Evolutionary conservation across 2,888 invertebrate species (phyloP), one percentile per base, ranked within the genome.

Genomic region (Leptura quadrifasciata): DNA sequence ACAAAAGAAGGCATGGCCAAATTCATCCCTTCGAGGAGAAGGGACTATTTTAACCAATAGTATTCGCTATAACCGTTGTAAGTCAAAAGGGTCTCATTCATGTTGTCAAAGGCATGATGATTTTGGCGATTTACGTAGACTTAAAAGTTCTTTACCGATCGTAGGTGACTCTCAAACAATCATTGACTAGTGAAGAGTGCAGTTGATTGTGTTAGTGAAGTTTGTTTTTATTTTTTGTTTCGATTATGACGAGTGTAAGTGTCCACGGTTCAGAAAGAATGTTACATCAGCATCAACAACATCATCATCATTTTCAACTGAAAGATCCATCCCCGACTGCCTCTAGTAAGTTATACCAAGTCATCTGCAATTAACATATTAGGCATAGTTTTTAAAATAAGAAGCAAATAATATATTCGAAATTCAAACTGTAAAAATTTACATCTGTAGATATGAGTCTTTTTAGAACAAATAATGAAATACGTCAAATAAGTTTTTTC

Each of bases 1-100:
- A 67, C 72, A 64, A 18, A 72, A 76, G 57, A 35, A 71, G 82
- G 82, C 54, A 78, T 71, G 77, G 75, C 75, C 70, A 52, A 64
- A 64, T 63, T 35, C 68, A 64, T 76, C 79, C 76, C 75, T 77
- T 78, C 67, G 63, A 47, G 31, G 27, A 68, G 76, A 63, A 70
- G 75, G 79, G 72, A 61, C 57, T 55, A 1, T 70, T 31, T n/a
- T 70, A n/a, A 76, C 84, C 84, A 84, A 84, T 84, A 63, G 47
- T 55, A 74, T 12, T 18, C 18, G 15, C 15, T 52, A 58, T 63
- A 35, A 39, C 57, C 64, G 60, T 52, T 67, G 72, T 75, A 76
- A 79, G 80, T 80, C 79, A 80, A 81, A 81, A 79, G 79, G 80
- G 79, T 65, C 77, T 79, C 79, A 82, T 82, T 80, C 80, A 78